Conservation (phyloP, 2,888 invertebrate genomes). For the Drosophila meridionalis region DNA sequence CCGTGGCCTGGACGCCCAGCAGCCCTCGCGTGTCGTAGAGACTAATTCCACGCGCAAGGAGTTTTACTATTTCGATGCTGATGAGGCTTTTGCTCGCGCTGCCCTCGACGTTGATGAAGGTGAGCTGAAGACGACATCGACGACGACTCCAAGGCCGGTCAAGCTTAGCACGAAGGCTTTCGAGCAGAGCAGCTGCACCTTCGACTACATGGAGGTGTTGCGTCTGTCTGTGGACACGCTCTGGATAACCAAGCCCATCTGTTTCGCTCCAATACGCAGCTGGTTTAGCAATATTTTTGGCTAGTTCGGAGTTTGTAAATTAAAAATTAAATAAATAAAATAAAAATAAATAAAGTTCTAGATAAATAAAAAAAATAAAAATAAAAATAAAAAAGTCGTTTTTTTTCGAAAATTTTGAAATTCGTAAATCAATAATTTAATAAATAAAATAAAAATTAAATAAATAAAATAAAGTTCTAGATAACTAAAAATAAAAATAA, state of each 20-base stretch:
- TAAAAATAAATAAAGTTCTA: not conserved
- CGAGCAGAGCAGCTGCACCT: conserved; percentile 77
- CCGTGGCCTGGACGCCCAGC: conserved; percentile 68
- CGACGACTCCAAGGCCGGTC: conserved; percentile 8
- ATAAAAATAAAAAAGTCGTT: no score
- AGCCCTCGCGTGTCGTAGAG: conserved; percentile 77
- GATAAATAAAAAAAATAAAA: not conserved
- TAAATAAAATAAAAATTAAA: no score
- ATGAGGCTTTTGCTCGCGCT: conserved; percentile 64
- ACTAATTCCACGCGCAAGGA: conserved; percentile 83
- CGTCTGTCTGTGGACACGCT: conserved; percentile 79
- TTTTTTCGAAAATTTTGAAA: no score
- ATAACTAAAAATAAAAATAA: not conserved
- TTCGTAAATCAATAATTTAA: no score
- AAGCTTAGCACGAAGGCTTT: conserved; percentile 58
- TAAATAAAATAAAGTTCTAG: no score
- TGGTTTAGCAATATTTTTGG: conserved; percentile 81
- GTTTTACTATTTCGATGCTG: conserved; percentile 77
- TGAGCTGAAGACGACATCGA: conserved; percentile 3
- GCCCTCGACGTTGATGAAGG: conserved; percentile 56
- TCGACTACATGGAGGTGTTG: conserved; percentile 79
- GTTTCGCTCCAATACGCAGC: conserved; percentile 78
- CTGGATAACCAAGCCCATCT: conserved; percentile 82
- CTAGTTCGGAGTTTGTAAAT: conserved; percentile 36
- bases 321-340: not conserved